Percentiles rank a stretch among this genome's conserved stretches.
phyloP scores from a whole-genome alignment of 1,140 invertebrate genomes.

The Augochlora pura region DNA sequence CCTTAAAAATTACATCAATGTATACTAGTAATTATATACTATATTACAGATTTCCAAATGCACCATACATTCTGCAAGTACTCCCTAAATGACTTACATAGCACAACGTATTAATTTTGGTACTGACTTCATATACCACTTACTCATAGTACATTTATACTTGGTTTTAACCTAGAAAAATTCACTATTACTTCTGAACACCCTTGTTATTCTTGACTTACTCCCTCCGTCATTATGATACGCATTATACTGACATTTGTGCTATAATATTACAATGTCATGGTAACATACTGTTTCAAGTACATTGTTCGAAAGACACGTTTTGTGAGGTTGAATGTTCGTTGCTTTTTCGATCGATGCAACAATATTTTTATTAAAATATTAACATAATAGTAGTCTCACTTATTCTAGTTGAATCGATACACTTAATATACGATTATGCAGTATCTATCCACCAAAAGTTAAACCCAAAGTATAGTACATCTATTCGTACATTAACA shows the following conservation, averaged over 20 bases:
- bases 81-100: conserved; percentile 40
- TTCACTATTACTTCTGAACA: conserved; percentile 57
- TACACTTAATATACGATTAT: conserved; percentile 70
- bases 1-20: conserved; percentile 57
- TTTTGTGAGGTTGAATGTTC: conserved; percentile 73
- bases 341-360: conserved; percentile 65
- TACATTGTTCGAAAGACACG: conserved; percentile 75
- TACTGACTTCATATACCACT: conserved; percentile 38
- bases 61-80: conserved; percentile 47
- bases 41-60: conserved; percentile 56
- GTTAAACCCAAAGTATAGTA: conserved; percentile 72
- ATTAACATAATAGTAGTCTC: conserved; percentile 71
- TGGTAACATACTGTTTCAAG: conserved; percentile 65
- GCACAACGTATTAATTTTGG: conserved; percentile 40
- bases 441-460: conserved; percentile 56
- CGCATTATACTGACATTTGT: conserved; percentile 59
- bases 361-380: conserved; percentile 72
- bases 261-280: conserved; percentile 56
- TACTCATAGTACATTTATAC: conserved; percentile 46
- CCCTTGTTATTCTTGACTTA: conserved; percentile 47
- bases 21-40: conserved; percentile 48
- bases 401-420: conserved; percentile 66
- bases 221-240: conserved; percentile 46
- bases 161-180: conserved; percentile 44
- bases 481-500: conserved; percentile 76